Conservation (phyloP, 2,113 vertebrate genomes). For the Bufo gargarizans region DNA sequence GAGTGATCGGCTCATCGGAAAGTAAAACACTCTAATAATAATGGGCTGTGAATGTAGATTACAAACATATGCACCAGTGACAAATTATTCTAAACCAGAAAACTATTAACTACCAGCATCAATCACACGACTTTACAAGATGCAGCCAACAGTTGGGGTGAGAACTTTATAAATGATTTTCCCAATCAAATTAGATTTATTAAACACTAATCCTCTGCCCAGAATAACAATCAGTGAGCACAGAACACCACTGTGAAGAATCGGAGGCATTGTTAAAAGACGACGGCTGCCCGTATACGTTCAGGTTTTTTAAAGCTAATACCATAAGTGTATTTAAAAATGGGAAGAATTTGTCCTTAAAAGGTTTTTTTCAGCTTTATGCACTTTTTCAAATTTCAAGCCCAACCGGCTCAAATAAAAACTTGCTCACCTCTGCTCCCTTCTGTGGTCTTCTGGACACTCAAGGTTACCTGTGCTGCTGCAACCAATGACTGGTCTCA, state of each 20-base stretch:
- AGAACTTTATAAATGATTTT: neutral
- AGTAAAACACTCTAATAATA: neutral
- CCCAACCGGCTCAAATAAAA: no score
- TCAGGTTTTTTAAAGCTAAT: no score
- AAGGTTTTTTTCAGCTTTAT: no score
- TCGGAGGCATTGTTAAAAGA: neutral
- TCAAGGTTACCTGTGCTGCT: no score
- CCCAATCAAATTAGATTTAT: constrained; percentile 18
- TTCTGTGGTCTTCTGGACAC: no score
- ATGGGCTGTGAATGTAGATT: neutral
- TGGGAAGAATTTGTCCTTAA: no score
- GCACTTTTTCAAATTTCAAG: no score
- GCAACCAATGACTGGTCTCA: no score
- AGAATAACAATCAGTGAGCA: neutral
- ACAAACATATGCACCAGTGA: constrained; percentile 8
- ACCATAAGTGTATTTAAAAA: no score
- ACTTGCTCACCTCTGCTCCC: no score
- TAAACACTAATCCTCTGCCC: neutral
- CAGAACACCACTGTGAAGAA: neutral
- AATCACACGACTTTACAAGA: neutral
- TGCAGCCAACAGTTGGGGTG: neutral
- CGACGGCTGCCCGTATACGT: neutral
- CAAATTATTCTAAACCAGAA: constrained; percentile 11
- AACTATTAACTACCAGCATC: constrained; percentile 19
- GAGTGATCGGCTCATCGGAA: neutral